Conservation (phyloP, 2,113 vertebrate genomes). For the Centropus unirufus region DNA sequence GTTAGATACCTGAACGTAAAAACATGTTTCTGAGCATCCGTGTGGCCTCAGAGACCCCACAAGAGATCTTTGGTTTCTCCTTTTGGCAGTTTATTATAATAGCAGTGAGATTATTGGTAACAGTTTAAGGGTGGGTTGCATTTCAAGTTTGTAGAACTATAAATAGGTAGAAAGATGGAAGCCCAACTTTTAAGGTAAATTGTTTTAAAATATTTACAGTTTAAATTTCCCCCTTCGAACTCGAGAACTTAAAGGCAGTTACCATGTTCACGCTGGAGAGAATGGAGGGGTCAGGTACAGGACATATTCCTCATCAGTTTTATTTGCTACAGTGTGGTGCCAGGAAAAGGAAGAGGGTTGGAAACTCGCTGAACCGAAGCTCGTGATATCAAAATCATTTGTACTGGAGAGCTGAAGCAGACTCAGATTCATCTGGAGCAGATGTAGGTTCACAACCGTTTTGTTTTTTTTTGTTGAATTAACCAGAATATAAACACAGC, state of each 20-base stretch:
- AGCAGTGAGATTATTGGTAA: background rate
- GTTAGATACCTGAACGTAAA: rapidly evolving
- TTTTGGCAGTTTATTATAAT: background rate
- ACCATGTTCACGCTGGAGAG: rapidly evolving
- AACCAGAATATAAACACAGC: background rate
- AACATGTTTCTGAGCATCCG: background rate
- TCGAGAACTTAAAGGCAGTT: background rate
- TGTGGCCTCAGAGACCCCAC: background rate
- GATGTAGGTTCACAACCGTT: background rate
- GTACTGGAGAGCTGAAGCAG: background rate
- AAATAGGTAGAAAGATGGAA: background rate
- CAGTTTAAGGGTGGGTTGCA: background rate
- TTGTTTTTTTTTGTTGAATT: background rate
- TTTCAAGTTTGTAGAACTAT: background rate
- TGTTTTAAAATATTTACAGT: background rate
- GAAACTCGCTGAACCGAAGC: background rate
- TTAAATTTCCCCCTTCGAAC: background rate
- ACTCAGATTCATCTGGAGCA: background rate
- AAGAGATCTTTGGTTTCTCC: background rate
- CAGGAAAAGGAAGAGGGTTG: background rate
- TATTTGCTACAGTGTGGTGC: background rate
- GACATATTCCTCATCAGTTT: background rate
- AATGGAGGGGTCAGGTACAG: no score
- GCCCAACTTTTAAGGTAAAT: background rate
- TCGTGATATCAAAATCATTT: background rate